phyloP scores from a whole-genome alignment of 2,888 invertebrate species.

The Pyrrhia umbra region DNA sequence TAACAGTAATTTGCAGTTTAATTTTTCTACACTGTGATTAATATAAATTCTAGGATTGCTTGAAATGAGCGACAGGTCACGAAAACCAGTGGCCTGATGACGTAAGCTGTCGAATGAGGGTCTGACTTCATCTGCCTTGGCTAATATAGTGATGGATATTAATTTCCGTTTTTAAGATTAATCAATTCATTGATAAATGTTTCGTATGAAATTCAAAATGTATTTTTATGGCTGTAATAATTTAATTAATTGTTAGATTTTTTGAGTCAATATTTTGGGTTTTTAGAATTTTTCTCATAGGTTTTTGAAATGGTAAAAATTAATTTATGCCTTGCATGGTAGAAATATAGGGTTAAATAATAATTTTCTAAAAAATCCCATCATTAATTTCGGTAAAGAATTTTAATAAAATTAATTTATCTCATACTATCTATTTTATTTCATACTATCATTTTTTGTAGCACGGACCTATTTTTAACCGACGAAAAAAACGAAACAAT shows the following conservation, averaged over 20 bases:
- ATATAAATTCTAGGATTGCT: conserved; percentile 28
- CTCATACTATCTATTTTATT: no score
- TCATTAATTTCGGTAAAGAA: no score
- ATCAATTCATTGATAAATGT: conserved; percentile 5
- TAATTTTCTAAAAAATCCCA: no score
- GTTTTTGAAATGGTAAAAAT: no score
- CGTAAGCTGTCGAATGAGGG: conserved; percentile 43
- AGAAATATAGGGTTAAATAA: no score
- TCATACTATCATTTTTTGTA: no score
- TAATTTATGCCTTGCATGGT: no score
- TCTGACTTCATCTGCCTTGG: conserved; percentile 52
- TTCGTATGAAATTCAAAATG: conserved; percentile 16
- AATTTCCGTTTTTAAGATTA: conserved; percentile 52
- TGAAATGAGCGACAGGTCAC: conserved; percentile 50
- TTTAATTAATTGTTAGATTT: conserved; percentile 7
- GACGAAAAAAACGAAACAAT: no score
- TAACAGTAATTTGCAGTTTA: conserved; percentile 26
- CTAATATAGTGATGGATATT: conserved; percentile 16
- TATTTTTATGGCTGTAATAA: conserved; percentile 21
- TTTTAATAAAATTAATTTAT: no score
- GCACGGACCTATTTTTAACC: no score
- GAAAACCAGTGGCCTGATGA: conserved; percentile 54
- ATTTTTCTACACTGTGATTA: conserved; percentile 30
- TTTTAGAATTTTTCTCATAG: no score
- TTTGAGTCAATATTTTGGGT: not conserved